Base-by-base conservation (phyloP, 2,888 invertebrate genomes). In the Drosophila mimetica region DNA sequence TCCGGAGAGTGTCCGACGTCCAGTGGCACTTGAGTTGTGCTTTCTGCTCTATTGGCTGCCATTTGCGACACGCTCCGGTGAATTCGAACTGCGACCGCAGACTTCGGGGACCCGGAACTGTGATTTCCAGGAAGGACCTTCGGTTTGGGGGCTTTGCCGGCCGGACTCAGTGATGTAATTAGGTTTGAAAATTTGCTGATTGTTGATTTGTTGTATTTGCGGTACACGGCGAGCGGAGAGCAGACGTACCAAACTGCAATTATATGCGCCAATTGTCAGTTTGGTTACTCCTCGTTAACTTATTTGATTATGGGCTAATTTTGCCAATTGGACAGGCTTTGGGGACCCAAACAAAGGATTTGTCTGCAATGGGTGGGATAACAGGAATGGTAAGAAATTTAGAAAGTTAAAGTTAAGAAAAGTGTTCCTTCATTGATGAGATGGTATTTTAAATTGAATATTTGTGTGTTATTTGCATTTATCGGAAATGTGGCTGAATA, bases 261-360 rank as follows among this genome's bases (percentile, higher is more conserved):
- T 84, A 84, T 86, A 72, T 86, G 76, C 87, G 75, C 75, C 85
- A 84, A 83, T 88, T 86, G 86, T 71, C 82, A 79, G 83, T 76
- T 70, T 82, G 79, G 76, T 74, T 76, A 67, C 85, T 87, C 55
- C 71, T 87, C 88, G 83, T 87, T 82, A 86, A 69, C 81, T 86
- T 81, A 84, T 84, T 84, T 88, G 84, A 84, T 84, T 88, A 84
- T 69, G 79, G 82, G 76, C 81, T 71, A 79, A 86, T 88, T 79
- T 83, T 34, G 72, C 14, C 41, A 36, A 58, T 54, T 50, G 32
- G 28, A 48, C 44, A 25, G 4, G 16, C 25, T 20, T 11, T 3
- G 13, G 30, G 13, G 34, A 34, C 20, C 30, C 18, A 14, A 30
- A 16, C 14, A 30, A 11, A 22, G 22, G 28, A 30, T 11, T 8